phyloP scores from a whole-genome alignment of 1,140 invertebrate species.

The Papilio helenus region DNA sequence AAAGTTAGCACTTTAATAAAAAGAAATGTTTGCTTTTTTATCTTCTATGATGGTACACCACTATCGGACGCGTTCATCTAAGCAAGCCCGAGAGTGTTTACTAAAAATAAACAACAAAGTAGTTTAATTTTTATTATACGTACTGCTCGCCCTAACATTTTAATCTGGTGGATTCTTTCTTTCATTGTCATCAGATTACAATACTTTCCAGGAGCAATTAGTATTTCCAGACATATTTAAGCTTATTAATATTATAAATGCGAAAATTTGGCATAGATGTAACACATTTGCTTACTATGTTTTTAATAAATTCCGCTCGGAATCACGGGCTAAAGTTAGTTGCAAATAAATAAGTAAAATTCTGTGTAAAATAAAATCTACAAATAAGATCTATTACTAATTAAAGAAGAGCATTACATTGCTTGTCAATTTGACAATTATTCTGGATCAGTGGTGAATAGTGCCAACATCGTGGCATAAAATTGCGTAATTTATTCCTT shows the following conservation, averaged over 20 bases:
- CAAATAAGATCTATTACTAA: neutral
- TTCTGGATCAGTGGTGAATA: constrained; percentile 47
- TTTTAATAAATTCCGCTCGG: too few relatives aligned
- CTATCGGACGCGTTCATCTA: too few relatives aligned
- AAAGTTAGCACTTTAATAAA: too few relatives aligned
- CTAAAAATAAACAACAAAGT: too few relatives aligned
- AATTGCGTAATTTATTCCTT: constrained; percentile 71
- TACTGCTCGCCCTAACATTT: neutral
- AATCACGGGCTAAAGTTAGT: too few relatives aligned
- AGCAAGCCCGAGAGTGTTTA: too few relatives aligned
- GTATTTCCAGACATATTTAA: neutral
- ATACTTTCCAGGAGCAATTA: neutral
- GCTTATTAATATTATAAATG: too few relatives aligned
- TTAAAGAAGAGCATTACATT: constrained; percentile 30
- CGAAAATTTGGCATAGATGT: too few relatives aligned
- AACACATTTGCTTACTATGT: too few relatives aligned
- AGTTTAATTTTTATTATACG: neutral
- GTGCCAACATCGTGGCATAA: constrained; percentile 62
- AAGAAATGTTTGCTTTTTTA: too few relatives aligned
- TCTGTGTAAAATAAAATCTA: neutral
- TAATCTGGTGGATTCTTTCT: neutral
- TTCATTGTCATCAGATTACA: neutral
- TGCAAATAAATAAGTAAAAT: too few relatives aligned
- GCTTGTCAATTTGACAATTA: constrained; percentile 44
- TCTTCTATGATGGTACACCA: too few relatives aligned